Percentiles rank a stretch among this genome's conserved stretches.
Evolutionary conservation across 2,888 invertebrate genomes (phyloP).

Genomic region (Rhagium mordax): DNA sequence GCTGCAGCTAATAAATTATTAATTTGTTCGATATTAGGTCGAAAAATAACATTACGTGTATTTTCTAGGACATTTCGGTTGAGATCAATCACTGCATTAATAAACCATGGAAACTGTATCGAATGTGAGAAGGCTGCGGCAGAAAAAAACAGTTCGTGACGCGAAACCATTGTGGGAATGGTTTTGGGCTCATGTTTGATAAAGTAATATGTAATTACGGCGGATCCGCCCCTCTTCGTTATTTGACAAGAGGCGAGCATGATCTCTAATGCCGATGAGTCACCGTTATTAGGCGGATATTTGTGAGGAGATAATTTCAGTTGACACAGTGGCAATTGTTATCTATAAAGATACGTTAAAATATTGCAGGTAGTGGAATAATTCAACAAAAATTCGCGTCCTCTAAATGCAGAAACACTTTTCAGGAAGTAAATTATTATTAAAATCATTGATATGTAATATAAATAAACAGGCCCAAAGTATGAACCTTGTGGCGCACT

Average conservation of each 20-base stretch:
- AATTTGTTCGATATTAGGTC: constrained; percentile 27
- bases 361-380: too few species aligned
- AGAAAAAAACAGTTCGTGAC: neutral
- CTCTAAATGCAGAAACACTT: too few species aligned
- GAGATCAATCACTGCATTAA: neutral
- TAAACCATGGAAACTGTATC: neutral
- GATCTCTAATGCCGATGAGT: neutral
- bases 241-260: neutral
- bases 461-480: too few species aligned
- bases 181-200: neutral
- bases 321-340: neutral
- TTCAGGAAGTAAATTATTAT: too few species aligned
- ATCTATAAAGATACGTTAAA: too few species aligned
- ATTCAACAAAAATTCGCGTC: too few species aligned
- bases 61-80: constrained; percentile 8
- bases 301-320: neutral
- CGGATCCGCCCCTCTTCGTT: neutral
- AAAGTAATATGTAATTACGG: neutral
- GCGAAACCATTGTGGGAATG: neutral
- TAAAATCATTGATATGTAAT: too few species aligned
- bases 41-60: constrained; percentile 15
- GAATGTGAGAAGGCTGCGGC: neutral
- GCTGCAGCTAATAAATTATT: constrained; percentile 15
- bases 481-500: too few species aligned
- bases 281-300: neutral